Evolutionary conservation across 1,140 invertebrate genomes (phyloP), one percentile per base, ranked within the genome.

Genomic region (Nasonia vitripennis): DNA sequence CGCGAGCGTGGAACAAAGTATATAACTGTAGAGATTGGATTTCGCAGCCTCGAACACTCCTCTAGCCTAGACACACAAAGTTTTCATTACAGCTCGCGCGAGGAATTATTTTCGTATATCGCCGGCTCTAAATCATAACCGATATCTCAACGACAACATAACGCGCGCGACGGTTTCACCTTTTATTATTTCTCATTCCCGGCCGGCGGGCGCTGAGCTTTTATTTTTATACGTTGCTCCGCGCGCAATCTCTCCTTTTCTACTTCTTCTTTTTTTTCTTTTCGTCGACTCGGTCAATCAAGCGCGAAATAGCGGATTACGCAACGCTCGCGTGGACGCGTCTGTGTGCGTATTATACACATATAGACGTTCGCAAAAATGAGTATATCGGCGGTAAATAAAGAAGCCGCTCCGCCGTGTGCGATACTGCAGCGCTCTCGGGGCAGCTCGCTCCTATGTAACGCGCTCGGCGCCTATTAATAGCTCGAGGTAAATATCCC

Each of bases 401-500:
- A 62, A 62, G 55, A 62, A 62, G 55, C 14, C 7, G 1, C 41
- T 45, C 51, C 4, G 51, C 51, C 27, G 27, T 27, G 27, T 27
- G 55, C 51, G 12, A 55, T 9, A 55, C 55, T 62, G 55, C 55
- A 37, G 20, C 20, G 51, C 55, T 62, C 17, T 62, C 48, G 3
- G 3, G 27, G 27, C 10, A 1, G 11, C 48, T 51, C 41, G 41
- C 7, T 45, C 41, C 11, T 51, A 51, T 51, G 14, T 11, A 51
- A 27, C 27, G 27, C 10, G 12, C 48, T 51, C 48, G 9, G 48
- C 10, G 10, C 48, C 17, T 62, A 62, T 62, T 62, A 62, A 62
- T 62, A 62, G 55, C 55, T n/a, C 55, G 55, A 62, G 55, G 55
- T n/a, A 62, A 62, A 62, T 62, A 62, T 62, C 55, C 55, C 55